Conservation (phyloP, 2,888 invertebrate genomes). For the Drosophila nr. perissopoda region DNA sequence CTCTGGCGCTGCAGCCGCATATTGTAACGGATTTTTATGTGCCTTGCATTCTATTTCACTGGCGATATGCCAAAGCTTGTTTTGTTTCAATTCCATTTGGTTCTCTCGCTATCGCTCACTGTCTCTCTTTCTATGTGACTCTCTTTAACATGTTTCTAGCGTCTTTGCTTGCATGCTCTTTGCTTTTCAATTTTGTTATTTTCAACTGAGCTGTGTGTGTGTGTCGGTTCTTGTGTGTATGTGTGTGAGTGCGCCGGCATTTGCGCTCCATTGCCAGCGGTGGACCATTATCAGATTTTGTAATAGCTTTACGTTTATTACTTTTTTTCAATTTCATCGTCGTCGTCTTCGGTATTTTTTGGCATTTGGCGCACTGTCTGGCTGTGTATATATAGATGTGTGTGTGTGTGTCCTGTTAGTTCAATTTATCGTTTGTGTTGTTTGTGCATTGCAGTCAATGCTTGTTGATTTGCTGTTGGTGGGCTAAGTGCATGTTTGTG, state of each 20-base stretch:
- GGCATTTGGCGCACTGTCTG: constrained; percentile 51
- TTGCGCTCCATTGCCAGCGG: constrained; percentile 71
- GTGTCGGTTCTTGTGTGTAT: constrained; percentile 1
- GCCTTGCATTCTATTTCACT: constrained; percentile 53
- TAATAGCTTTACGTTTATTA: constrained; percentile 82
- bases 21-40: constrained; percentile 71
- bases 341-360: constrained; percentile 63
- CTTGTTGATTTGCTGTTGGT: constrained; percentile 70
- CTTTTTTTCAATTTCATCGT: constrained; percentile 72
- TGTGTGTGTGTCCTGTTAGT: constrained; percentile 21
- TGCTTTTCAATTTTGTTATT: constrained; percentile 31
- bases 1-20: constrained; percentile 58
- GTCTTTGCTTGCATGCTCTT: constrained; percentile 4
- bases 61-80: constrained; percentile 43
- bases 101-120: constrained; percentile 33
- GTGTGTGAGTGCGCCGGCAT: constrained; percentile 65
- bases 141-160: constrained; percentile 20
- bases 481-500: constrained; percentile 23
- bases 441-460: constrained; percentile 44
- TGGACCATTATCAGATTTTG: constrained; percentile 81
- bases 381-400: constrained; percentile 7
- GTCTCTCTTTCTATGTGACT: neutral
- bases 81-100: constrained; percentile 63
- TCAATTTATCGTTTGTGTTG: constrained; percentile 29
- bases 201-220: constrained; percentile 12